These are phyloP conservation scores for Antedon mediterranea DNA, from an alignment of 53 echinoderm and acorn worm genomes.

Conservation along the genomic window DNA sequence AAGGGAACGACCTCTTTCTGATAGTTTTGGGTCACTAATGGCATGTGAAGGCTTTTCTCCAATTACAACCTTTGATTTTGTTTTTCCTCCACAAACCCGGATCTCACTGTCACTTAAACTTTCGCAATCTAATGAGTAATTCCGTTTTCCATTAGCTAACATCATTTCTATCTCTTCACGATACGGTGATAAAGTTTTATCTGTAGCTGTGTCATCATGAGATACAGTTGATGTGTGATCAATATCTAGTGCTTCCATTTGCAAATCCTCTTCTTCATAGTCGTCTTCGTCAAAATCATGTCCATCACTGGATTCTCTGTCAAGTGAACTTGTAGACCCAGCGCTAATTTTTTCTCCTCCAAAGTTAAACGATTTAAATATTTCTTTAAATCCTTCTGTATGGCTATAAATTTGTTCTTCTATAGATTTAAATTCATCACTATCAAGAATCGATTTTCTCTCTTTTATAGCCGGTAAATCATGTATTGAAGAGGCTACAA, in stretches of 20 bases:
- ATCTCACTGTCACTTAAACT: slow-evolving; percentile 93
- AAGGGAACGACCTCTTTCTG: background rate
- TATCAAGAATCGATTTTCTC: background rate
- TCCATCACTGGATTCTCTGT: background rate
- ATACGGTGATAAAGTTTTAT: background rate
- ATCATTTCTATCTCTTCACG: background rate
- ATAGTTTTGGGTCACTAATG: background rate
- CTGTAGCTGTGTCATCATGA: background rate
- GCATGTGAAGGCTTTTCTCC: background rate
- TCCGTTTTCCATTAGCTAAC: background rate
- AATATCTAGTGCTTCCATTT: background rate
- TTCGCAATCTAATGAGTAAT: slow-evolving; percentile 1
- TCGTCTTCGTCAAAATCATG: background rate
- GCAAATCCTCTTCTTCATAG: background rate
- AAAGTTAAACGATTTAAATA: background rate
- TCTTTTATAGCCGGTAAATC: background rate
- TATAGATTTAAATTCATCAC: background rate
- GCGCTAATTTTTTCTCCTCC: background rate
- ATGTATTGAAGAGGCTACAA: background rate
- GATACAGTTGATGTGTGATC: background rate
- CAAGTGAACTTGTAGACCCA: background rate
- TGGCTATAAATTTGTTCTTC: background rate
- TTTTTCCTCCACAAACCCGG: background rate
- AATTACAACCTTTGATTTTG: background rate
- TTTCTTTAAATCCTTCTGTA: background rate